phyloP scores from a whole-genome alignment of 2,888 invertebrate genomes.

The Andrena haemorrhoa region DNA sequence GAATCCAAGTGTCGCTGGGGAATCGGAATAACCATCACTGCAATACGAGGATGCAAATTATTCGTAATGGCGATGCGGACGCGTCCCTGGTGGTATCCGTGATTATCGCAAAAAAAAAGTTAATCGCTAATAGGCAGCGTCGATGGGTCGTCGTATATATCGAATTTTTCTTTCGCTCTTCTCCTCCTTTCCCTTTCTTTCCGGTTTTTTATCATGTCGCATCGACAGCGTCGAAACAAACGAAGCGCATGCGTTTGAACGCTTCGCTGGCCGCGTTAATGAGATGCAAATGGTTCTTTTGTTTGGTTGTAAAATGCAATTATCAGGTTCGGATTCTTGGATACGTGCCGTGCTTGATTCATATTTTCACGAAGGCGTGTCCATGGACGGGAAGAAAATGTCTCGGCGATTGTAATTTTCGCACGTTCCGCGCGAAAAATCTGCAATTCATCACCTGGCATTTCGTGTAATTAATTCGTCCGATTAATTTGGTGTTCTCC shows the following conservation, averaged over 20 bases:
- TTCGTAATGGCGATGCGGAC: slow-evolving; percentile 33
- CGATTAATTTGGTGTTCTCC: slow-evolving; percentile 8
- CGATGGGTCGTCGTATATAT: slow-evolving; percentile 26
- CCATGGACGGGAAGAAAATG: not conserved
- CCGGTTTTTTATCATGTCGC: not conserved
- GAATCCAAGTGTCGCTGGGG: slow-evolving; percentile 47
- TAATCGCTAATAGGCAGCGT: slow-evolving; percentile 38
- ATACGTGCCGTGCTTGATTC: slow-evolving; percentile 20
- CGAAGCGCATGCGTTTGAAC: slow-evolving; percentile 12
- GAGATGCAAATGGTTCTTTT: slow-evolving; percentile 40
- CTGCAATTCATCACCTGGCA: slow-evolving; percentile 4
- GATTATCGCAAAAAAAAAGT: slow-evolving; percentile 48
- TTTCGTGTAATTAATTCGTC: slow-evolving; percentile 31
- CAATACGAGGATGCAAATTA: slow-evolving; percentile 62
- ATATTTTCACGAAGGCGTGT: not conserved
- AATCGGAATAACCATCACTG: slow-evolving; percentile 51
- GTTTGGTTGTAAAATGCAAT: slow-evolving; percentile 37
- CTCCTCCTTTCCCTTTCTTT: not conserved
- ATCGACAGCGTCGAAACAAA: slow-evolving; percentile 17
- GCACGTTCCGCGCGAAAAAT: not conserved
- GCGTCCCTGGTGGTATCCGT: slow-evolving; percentile 41
- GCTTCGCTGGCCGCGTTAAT: slow-evolving; percentile 31
- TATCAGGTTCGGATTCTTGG: slow-evolving; percentile 40
- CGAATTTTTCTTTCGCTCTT: not conserved
- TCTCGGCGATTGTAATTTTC: slow-evolving; percentile 19